Evolutionary conservation across 2,113 vertebrate genomes (phyloP).

Genomic region (Pelecanoides urinatrix): DNA sequence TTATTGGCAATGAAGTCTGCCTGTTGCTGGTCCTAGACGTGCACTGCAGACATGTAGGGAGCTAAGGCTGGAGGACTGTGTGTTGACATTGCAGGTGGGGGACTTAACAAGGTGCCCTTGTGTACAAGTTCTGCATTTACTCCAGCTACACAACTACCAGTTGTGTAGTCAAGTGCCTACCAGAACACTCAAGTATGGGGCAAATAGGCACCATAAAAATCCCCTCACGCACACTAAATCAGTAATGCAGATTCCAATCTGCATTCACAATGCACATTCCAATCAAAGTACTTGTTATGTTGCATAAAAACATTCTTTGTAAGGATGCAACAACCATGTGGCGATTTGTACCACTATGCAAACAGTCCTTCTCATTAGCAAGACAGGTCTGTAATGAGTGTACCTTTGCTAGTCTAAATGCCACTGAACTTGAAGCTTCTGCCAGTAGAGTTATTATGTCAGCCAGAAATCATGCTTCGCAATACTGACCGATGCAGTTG

Average conservation of each 20-base stretch:
- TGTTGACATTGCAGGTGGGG: background rate
- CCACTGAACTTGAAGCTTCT: background rate
- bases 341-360: accelerated
- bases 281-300: background rate
- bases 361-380: background rate
- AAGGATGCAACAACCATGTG: background rate
- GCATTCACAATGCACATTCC: accelerated
- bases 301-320: background rate
- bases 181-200: background rate
- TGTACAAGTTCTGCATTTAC: background rate
- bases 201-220: background rate
- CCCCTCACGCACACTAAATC: background rate
- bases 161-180: too few relatives aligned
- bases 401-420: background rate
- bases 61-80: background rate
- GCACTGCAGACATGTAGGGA: accelerated
- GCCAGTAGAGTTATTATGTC: accelerated
- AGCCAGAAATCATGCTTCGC: background rate
- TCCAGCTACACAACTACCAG: background rate
- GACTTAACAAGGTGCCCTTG: background rate
- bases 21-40: accelerated
- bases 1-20: background rate
- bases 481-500: background rate
- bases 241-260: background rate
- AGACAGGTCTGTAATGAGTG: background rate